These are phyloP conservation scores for Drosophila infuscata DNA, from an alignment of 2,888 invertebrate genomes.

Conservation along the genomic window DNA sequence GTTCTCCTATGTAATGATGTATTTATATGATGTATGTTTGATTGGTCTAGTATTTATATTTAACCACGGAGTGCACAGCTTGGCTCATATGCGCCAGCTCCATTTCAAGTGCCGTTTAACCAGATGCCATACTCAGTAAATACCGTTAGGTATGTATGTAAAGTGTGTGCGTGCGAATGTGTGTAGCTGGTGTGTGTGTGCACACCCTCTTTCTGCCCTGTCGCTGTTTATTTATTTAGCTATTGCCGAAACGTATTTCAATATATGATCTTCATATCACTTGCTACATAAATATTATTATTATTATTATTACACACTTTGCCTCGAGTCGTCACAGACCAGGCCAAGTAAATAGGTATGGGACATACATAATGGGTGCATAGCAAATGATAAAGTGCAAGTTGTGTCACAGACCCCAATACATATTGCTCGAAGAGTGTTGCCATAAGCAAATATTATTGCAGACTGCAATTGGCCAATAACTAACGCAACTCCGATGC, in stretches of 20 bases:
- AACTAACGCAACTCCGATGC: slow-evolving; percentile 13
- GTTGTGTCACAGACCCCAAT: slow-evolving; percentile 47
- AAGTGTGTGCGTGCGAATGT: slow-evolving; percentile 13
- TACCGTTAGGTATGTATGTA: neutral
- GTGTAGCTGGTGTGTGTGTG: slow-evolving; percentile 17
- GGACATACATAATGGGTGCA: slow-evolving; percentile 8
- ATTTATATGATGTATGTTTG: too few relatives aligned
- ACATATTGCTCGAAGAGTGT: slow-evolving; percentile 28
- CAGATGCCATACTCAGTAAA: slow-evolving; percentile 31
- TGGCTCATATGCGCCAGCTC: slow-evolving; percentile 47
- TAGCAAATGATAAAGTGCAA: slow-evolving; percentile 60
- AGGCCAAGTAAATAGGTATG: slow-evolving; percentile 33
- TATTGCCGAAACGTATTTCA: slow-evolving; percentile 60
- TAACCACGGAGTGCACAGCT: neutral
- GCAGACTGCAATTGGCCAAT: slow-evolving; percentile 11
- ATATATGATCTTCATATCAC: slow-evolving; percentile 66
- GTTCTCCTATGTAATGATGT: neutral
- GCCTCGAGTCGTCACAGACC: slow-evolving; percentile 7
- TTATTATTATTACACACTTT: slow-evolving; percentile 57
- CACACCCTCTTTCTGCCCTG: slow-evolving; percentile 28
- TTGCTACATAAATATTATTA: slow-evolving; percentile 77
- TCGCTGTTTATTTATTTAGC: slow-evolving; percentile 73
- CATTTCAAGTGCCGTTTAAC: slow-evolving; percentile 20
- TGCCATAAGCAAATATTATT: slow-evolving; percentile 70
- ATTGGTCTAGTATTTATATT: neutral